Conservation (phyloP, 2,797 vertebrate species). For the Hafferia zeledoni region DNA sequence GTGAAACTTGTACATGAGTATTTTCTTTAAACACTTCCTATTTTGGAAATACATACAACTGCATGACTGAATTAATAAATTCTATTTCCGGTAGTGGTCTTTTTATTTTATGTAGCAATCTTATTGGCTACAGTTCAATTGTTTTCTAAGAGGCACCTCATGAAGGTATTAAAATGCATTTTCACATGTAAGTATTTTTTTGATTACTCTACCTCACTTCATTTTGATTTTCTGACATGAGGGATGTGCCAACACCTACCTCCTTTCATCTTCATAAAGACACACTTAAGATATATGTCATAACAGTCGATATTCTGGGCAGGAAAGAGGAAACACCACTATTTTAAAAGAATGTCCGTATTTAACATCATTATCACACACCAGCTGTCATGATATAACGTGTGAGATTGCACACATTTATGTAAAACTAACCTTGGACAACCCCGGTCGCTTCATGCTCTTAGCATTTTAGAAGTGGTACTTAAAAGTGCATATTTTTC, state of each 20-base stretch:
- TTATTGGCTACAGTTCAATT: neutral
- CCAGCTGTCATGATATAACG: slow-evolving; percentile 25
- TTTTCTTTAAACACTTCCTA: neutral
- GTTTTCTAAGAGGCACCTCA: neutral
- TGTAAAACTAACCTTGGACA: slow-evolving; percentile 38
- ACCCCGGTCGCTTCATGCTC: neutral
- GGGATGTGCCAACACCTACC: slow-evolving; percentile 32
- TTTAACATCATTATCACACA: slow-evolving; percentile 55
- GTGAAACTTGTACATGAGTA: neutral
- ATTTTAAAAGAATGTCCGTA: slow-evolving; percentile 47
- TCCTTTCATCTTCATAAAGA: slow-evolving; percentile 52
- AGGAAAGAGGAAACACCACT: slow-evolving; percentile 42
- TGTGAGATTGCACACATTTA: neutral
- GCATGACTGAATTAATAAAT: neutral
- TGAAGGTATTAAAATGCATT: neutral
- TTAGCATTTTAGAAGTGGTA: neutral
- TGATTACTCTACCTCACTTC: slow-evolving; percentile 39
- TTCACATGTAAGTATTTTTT: slow-evolving; percentile 6
- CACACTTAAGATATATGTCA: slow-evolving; percentile 40
- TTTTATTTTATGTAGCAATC: neutral
- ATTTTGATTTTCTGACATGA: slow-evolving; percentile 36
- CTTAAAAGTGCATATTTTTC: neutral
- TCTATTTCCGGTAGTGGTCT: neutral
- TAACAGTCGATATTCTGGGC: slow-evolving; percentile 17
- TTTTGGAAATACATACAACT: neutral